A percentile compares a stretch with the other conserved stretches of the same genome.
Evolutionary conservation across 2,888 invertebrate species (phyloP).

Genomic region (Muschampia plurimacula): DNA sequence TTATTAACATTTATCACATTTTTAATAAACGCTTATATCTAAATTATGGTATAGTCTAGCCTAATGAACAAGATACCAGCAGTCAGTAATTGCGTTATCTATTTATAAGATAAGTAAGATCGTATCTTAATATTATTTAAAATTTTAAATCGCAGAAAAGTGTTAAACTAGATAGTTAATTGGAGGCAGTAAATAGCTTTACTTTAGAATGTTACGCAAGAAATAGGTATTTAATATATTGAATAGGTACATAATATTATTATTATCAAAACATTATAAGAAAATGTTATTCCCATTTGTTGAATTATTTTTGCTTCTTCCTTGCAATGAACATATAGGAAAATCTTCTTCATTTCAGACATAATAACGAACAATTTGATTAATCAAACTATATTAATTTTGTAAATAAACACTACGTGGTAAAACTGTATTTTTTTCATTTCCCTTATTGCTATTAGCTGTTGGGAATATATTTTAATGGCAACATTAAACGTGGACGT

Average conservation of each 20-base stretch:
- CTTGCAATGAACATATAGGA: too few species aligned
- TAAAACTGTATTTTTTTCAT: too few species aligned
- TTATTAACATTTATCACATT: conserved; percentile 32
- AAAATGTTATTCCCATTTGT: too few species aligned
- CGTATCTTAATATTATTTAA: conserved; percentile 27
- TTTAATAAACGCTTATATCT: conserved; percentile 23
- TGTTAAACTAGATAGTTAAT: conserved; percentile 19
- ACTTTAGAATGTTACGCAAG: conserved; percentile 15
- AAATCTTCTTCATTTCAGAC: too few species aligned
- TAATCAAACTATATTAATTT: too few species aligned
- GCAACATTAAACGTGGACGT: too few species aligned
- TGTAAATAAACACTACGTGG: too few species aligned
- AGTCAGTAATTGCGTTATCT: conserved; percentile 30
- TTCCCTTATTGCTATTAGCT: too few species aligned
- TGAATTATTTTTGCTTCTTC: too few species aligned
- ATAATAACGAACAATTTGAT: too few species aligned
- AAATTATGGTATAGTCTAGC: conserved; percentile 19
- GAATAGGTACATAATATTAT: background rate
- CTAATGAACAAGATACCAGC: conserved; percentile 37
- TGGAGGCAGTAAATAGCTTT: conserved; percentile 32
- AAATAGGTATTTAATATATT: background rate
- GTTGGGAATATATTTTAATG: too few species aligned
- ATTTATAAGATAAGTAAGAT: conserved; percentile 28
- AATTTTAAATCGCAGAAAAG: conserved; percentile 15
- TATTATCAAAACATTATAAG: too few species aligned